phyloP scores from a whole-genome alignment of 2,888 invertebrate species.

The Branchellion lobata region DNA sequence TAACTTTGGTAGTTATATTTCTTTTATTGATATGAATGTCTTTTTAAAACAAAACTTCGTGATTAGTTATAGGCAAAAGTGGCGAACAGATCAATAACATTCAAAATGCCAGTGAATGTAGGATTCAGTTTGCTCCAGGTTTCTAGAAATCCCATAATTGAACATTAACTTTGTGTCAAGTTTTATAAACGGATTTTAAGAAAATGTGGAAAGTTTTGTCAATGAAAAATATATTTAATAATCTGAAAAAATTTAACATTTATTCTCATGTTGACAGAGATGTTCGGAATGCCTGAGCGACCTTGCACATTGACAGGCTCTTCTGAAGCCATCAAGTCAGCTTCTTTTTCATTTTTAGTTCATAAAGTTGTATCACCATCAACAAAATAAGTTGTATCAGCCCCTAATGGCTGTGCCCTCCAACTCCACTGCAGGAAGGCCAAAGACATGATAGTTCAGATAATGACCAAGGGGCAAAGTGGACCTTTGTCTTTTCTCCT shows the following conservation, averaged over 20 bases:
- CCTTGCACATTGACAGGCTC: conserved; percentile 86
- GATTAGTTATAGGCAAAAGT: conserved; percentile 85
- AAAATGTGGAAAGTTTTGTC: too few relatives aligned
- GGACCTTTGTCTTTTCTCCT: conserved; percentile 28
- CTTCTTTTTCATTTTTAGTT: neutral
- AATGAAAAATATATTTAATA: too few relatives aligned
- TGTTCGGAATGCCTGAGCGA: conserved; percentile 62
- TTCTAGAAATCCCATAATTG: neutral
- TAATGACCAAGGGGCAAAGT: conserved; percentile 63
- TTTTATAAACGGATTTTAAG: neutral
- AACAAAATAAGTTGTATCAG: conserved; percentile 9
- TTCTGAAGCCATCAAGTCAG: conserved; percentile 72
- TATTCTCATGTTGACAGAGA: conserved; percentile 66
- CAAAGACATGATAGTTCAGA: conserved; percentile 73
- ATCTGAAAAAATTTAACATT: too few relatives aligned
- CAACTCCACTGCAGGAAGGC: conserved; percentile 68
- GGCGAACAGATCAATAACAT: conserved; percentile 92
- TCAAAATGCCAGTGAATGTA: conserved; percentile 91
- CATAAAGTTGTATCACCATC: neutral
- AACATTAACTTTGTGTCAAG: neutral
- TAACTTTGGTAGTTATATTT: too few relatives aligned
- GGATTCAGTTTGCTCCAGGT: conserved; percentile 88
- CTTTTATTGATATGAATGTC: too few relatives aligned
- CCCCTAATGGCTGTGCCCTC: too few relatives aligned
- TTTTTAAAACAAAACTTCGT: too few relatives aligned